Evolutionary conservation across 2,888 invertebrate species (phyloP), one percentile per base, ranked within the genome.

Genomic region (Rhyacophila evoluta): DNA sequence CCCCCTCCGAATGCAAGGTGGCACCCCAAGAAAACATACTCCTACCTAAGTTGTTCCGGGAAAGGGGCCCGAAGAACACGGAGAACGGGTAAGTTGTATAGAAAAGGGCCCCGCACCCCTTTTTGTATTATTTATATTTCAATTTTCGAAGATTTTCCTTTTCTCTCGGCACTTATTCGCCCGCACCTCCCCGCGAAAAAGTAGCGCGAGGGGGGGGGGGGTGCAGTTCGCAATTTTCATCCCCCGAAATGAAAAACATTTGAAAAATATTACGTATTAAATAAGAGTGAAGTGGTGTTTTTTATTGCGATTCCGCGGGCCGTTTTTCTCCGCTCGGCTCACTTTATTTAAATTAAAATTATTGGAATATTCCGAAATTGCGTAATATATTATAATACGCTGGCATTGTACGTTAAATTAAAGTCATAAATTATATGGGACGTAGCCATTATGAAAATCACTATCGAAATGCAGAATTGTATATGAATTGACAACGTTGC

Each of bases 101-200:
- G 33, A 29, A 69, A 29, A 29, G 28, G 28, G 28, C 69, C 28
- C 28, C 69, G 36, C 33, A 72, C 33, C 67, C 37, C 33, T 29
- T 67, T 79, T 79, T 82, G 80, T 81, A 82, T 80, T 81, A 82
- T 82, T 81, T 82, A 82, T 82, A 81, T 82, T 82, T 82, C 82
- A 82, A 82, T 82, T 82, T 82, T 82, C 82, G 78, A 82, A 82
- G 78, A 81, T 79, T 81, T 80, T 76, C 77, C 33, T 76, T 39
- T 72, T 76, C 76, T 19, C 72, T 11, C 67, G 55, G 55, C 55
- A 55, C 55, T 55, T 25, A 55, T 55, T 55, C 75, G 27, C 38
- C 75, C 41, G 33, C 71, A 27, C 73, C 27, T 28, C 76, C 39
- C 70, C 70, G 68, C 41, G 28, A 19, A 71, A 74, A 12, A 27